Evolutionary conservation across 2,113 vertebrate genomes (phyloP).

Genomic region (Corydoras maculifer): DNA sequence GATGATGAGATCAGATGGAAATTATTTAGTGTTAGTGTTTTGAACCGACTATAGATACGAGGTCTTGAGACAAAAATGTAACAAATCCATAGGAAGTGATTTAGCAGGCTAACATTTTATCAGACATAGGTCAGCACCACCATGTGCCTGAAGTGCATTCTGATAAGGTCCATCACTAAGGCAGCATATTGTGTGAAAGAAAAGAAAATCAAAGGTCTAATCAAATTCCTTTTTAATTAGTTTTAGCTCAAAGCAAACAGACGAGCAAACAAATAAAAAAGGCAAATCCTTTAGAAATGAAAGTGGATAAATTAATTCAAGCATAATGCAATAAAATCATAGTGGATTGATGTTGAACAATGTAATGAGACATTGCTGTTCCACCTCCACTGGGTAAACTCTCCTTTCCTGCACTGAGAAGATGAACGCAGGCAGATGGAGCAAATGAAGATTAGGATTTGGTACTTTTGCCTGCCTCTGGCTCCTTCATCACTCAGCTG

Average conservation of each 20-base stretch:
- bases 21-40: no score
- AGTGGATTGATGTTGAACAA: constrained; percentile 39
- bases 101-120: no score
- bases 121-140: no score
- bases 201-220: constrained; percentile 42
- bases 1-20: no score
- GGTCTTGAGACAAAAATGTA: no score
- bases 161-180: constrained; percentile 36
- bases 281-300: constrained; percentile 2
- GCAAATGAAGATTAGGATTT: constrained; percentile 56
- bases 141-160: no score
- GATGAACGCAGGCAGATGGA: constrained; percentile 46
- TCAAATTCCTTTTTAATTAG: constrained; percentile 58
- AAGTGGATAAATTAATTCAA: constrained; percentile 48
- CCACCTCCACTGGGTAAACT: constrained; percentile 41
- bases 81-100: no score
- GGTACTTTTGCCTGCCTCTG: constrained; percentile 46
- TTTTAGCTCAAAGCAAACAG: constrained; percentile 48
- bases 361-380: constrained; percentile 37
- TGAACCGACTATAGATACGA: no score
- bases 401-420: constrained; percentile 5
- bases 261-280: constrained; percentile 46
- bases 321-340: constrained; percentile 45
- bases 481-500: constrained; percentile 56
- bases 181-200: constrained; percentile 43